Base-by-base conservation (phyloP, 2,888 invertebrate species). In the Choreutis nemorana region DNA sequence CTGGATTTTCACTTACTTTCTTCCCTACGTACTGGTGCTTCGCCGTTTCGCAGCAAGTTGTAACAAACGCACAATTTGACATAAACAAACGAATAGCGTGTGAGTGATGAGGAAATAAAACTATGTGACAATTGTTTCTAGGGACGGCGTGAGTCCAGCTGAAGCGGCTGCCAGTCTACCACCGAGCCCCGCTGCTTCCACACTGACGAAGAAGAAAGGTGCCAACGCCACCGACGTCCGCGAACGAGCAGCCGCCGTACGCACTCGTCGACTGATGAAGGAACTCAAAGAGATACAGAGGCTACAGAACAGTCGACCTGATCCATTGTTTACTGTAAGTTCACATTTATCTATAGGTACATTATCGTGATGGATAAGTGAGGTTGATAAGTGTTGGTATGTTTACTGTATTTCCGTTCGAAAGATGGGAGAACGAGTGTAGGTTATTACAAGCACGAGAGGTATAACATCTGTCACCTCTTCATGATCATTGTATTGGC, bases 181-280 rank as follows among this genome's bases (percentile, higher is more conserved):
- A 0, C 59, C 73, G 8, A 83, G 79, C 45, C 82, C 79, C 1
- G 68, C 65, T 40, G 65, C 81, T 44, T 62, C 81, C 41, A 56
- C 73, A 32, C 54, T 81, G 41, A 54, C 59, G 21, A 72, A 79
- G 56, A 66, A 79, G 50, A 77, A 79, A 44, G 65, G 58, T 26
- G 64, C 59, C 26, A 68, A 48, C 37, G 60, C 65, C 14, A 61
- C 41, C 33, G 75, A 75, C 32, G 70, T 56, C 23, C 65, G 81
- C 49, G 63, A 80, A 53, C 43, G 82, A 26, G 65, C 82, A 41
- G 58, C 83, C 43, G 56, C 75, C 45, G 81, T 85, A 29, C 84
- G 92, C 40, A 85, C 90, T 16, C 82, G 91, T 35, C 80, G 93
- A 26, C 83, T 93, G 33, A 93, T 93, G 92, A 91, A 92, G 61